Evolutionary conservation across 2,113 vertebrate genomes (phyloP).

Genomic region (Carollia perspicillata): DNA sequence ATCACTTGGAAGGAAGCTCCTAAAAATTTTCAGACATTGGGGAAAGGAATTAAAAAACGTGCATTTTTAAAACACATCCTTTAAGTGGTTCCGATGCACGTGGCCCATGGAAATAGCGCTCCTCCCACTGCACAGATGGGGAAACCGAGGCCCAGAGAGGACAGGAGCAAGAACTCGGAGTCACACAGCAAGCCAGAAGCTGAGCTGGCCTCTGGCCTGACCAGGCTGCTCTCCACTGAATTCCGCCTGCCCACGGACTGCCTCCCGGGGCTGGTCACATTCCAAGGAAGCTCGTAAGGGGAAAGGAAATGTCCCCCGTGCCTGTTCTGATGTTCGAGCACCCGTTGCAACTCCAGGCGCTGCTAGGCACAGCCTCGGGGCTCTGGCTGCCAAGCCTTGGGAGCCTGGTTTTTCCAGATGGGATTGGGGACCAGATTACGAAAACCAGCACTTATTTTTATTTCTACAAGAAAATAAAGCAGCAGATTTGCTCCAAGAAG

Average conservation of each 20-base stretch:
- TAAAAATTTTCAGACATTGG: not conserved
- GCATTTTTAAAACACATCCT: not conserved
- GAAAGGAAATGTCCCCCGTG: conserved; percentile 44
- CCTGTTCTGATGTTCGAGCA: not conserved
- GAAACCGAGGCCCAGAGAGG: not conserved
- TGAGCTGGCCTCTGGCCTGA: not conserved
- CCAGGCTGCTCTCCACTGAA: not conserved
- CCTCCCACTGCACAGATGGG: not conserved
- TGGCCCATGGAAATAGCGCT: not conserved
- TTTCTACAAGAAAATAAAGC: conserved; percentile 56
- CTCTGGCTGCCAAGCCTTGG: not conserved
- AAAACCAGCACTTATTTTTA: conserved; percentile 59
- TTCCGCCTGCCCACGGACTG: conserved; percentile 27
- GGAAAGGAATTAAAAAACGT: not conserved
- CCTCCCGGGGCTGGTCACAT: conserved; percentile 19
- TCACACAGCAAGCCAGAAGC: not conserved
- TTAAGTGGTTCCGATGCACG: not conserved
- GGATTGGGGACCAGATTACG: conserved; percentile 32
- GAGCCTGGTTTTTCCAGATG: conserved; percentile 65
- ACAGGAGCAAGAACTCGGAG: not conserved
- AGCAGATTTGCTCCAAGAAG: conserved; percentile 50
- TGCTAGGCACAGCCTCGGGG: not conserved
- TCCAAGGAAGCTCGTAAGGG: conserved; percentile 59
- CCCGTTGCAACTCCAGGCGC: not conserved
- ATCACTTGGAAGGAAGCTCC: not conserved